phyloP scores from a whole-genome alignment of 2,888 invertebrate species.

The Merodon equestris region DNA sequence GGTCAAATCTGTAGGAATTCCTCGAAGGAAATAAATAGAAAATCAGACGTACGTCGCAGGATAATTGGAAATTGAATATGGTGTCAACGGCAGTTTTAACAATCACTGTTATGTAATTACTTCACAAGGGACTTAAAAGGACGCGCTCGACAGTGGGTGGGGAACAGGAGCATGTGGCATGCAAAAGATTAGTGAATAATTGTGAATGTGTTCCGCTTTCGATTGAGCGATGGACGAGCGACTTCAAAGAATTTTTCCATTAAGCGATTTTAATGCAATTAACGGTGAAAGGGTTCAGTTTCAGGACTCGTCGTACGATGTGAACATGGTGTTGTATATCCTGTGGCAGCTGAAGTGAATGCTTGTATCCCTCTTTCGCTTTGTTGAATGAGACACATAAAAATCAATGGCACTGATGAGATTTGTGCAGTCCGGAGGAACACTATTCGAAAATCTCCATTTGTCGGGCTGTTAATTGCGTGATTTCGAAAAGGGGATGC shows the following conservation, averaged over 20 bases:
- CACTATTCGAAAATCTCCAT: constrained; percentile 56
- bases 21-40: neutral
- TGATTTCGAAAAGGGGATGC: constrained; percentile 48
- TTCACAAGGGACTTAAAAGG: constrained; percentile 43
- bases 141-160: constrained; percentile 9
- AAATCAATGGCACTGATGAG: constrained; percentile 68
- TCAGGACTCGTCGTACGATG: constrained; percentile 2
- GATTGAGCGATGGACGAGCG: constrained; percentile 61
- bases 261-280: constrained; percentile 68
- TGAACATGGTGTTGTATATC: neutral
- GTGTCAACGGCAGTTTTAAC: constrained; percentile 59
- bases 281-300: constrained; percentile 53
- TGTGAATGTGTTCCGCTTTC: constrained; percentile 58
- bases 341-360: neutral
- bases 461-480: constrained; percentile 58
- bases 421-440: constrained; percentile 60
- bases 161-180: constrained; percentile 30
- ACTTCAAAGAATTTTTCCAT: constrained; percentile 69
- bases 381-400: constrained; percentile 42
- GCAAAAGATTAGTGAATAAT: constrained; percentile 62
- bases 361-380: constrained; percentile 21
- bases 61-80: constrained; percentile 68
- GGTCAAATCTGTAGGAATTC: constrained; percentile 5
- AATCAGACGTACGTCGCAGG: constrained; percentile 33
- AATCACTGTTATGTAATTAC: constrained; percentile 53